Percentiles rank a stretch among this genome's conserved stretches.
Conservation (phyloP, 2,113 vertebrate genomes). For the Australoheros scitulus region DNA sequence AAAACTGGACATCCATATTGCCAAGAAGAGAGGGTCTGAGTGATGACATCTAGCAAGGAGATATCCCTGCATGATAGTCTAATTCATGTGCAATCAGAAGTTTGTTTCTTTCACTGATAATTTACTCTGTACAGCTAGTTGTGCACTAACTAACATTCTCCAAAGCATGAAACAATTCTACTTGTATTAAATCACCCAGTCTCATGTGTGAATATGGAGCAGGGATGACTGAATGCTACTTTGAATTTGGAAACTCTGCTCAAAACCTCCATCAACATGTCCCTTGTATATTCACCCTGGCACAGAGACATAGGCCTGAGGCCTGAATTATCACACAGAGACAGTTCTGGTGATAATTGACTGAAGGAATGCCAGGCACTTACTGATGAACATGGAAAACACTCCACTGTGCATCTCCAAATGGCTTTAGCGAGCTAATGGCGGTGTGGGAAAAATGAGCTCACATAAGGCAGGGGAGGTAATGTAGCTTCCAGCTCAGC, state of each 20-base stretch:
- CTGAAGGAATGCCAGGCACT: conserved; percentile 72
- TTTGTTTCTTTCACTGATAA: neutral
- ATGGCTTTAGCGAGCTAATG: conserved; percentile 72
- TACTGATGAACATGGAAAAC: conserved; percentile 72
- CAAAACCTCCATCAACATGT: conserved; percentile 46
- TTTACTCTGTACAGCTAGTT: neutral
- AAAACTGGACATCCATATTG: neutral
- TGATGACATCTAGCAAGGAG: too few relatives aligned
- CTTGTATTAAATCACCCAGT: neutral
- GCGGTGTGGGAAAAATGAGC: conserved; percentile 66
- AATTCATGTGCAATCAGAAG: neutral
- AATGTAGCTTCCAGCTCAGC: conserved; percentile 74
- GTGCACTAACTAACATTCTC: neutral
- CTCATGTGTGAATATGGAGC: conserved; percentile 12
- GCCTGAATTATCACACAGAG: conserved; percentile 65
- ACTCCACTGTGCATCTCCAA: conserved; percentile 73
- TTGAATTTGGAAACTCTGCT: conserved; percentile 25
- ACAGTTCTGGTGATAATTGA: conserved; percentile 73
- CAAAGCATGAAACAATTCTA: neutral
- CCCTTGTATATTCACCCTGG: conserved; percentile 42
- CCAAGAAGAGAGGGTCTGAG: neutral
- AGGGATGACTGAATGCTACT: conserved; percentile 23
- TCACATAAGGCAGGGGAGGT: conserved; percentile 65
- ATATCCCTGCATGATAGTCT: neutral
- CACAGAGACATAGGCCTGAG: conserved; percentile 39